These are phyloP conservation scores for Lemur catta DNA, from an alignment of 2,797 vertebrate genomes.

Conservation along the genomic window DNA sequence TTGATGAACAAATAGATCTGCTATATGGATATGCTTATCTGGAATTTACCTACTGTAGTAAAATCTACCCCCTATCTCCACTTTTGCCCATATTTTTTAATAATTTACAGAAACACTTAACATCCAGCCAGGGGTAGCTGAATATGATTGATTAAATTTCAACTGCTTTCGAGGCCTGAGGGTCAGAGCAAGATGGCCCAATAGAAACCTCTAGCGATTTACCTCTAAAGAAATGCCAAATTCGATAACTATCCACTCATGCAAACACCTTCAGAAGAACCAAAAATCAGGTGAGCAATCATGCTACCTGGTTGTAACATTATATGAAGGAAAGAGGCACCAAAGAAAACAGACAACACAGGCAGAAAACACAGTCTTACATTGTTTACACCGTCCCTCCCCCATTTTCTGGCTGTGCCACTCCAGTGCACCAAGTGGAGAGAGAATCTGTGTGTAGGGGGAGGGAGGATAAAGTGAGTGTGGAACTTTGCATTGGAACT, in stretches of 20 bases:
- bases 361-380: neutral
- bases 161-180: neutral
- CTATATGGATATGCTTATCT: neutral
- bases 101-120: neutral
- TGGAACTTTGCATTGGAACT: too few species aligned
- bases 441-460: neutral
- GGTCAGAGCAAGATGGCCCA: neutral
- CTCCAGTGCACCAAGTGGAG: neutral
- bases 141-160: conserved; percentile 7
- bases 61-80: neutral
- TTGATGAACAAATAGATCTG: neutral
- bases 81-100: neutral
- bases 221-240: neutral
- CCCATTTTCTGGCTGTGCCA: neutral
- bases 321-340: neutral
- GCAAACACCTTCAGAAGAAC: neutral
- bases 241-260: neutral
- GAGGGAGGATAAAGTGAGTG: too few species aligned
- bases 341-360: neutral
- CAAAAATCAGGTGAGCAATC: neutral
- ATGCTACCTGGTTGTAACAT: neutral
- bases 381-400: neutral
- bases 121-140: neutral
- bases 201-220: neutral
- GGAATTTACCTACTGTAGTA: neutral